Base-by-base conservation (phyloP, 2,797 vertebrate species). In the Semotilus atromaculatus region DNA sequence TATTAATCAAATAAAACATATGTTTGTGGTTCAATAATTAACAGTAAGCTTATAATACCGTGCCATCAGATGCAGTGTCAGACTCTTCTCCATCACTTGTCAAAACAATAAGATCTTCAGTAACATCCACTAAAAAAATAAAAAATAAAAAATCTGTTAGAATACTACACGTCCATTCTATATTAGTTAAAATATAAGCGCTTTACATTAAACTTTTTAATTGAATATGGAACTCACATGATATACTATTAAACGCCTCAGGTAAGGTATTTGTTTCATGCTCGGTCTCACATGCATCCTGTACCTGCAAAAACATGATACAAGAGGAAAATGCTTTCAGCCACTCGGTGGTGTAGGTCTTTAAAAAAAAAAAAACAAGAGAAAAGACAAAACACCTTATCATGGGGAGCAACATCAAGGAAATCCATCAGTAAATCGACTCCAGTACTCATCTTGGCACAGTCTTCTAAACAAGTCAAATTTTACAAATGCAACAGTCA, bases 61-160 rank as follows among this genome's bases (percentile, higher is more conserved):
- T 90, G 55, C 66, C 62, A 31, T 89, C 84, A 36, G 79, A 84
- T 10, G 45, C 36, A 6, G 84, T 67, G 31, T 86, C 81, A 11
- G 86, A 85, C 43, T 71, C 81, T 1, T 26, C 36, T 34, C 88
- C 86, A 21, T 87, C 82, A 77, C 82, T 87, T 18, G 80, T 78
- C 72, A 88, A 53, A 66, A 84, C 62, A 75, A 84, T 80, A 16
- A 81, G 77, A 84, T 89, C 64, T 75, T 73, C 86, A 74, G 60
- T 80, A 66, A 86, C 75, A 72, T 40, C 72, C 77, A 26, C 1
- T 8, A 23, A 2, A 31, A 70, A 29, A 43, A 43, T 0, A 4
- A n/a, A 1, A 5, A 29, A 2, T 14, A 10, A 60, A n/a, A 26
- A 55, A 6, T 45, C n/a, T 62, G 26, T 62, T 29, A 62, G 64